phyloP scores from a whole-genome alignment of 2,113 vertebrate genomes.

The Oreochromis niloticus region DNA sequence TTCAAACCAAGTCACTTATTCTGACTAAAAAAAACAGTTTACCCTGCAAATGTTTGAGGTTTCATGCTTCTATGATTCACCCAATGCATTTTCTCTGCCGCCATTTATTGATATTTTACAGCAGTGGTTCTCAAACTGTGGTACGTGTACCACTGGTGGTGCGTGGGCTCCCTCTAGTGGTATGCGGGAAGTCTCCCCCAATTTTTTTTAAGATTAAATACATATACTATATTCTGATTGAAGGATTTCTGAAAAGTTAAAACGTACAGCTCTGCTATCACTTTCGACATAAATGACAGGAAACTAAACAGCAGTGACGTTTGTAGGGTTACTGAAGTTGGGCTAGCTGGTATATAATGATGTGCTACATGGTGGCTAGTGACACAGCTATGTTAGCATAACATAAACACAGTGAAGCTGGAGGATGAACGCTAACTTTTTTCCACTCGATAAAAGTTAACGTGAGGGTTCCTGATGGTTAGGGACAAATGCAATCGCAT shows the following conservation, averaged over 20 bases:
- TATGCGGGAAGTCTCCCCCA: background rate
- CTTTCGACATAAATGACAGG: background rate
- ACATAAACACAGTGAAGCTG: rapidly evolving
- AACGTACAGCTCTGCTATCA: rapidly evolving
- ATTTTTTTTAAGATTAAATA: background rate
- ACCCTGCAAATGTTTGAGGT: background rate
- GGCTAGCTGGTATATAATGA: rapidly evolving
- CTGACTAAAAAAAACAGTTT: background rate
- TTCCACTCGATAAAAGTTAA: background rate
- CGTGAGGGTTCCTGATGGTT: rapidly evolving
- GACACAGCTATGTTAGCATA: background rate
- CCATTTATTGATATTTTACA: background rate
- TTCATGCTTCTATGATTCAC: background rate
- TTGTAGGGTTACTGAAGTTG: background rate
- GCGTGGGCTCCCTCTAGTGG: background rate
- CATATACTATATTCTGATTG: rapidly evolving
- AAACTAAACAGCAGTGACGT: background rate
- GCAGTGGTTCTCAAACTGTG: background rate
- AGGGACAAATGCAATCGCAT: rapidly evolving
- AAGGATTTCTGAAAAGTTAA: background rate
- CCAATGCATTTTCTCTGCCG: background rate
- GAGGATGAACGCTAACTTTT: background rate
- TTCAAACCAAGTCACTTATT: background rate
- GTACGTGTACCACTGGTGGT: background rate
- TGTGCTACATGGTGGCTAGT: background rate